phyloP scores from a whole-genome alignment of 2,113 vertebrate genomes.

The Percopsis transmontana region DNA sequence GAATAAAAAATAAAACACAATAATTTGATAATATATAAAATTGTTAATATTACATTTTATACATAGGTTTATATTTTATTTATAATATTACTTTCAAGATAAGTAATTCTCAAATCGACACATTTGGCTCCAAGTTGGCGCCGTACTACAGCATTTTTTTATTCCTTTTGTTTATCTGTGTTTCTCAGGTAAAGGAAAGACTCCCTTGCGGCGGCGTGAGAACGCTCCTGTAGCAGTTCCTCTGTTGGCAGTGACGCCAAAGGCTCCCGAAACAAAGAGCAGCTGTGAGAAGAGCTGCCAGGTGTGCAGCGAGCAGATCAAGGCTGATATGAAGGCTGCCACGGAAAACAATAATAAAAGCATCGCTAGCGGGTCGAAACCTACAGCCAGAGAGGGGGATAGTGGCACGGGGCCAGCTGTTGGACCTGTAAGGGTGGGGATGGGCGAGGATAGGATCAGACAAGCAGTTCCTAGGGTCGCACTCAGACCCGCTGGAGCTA shows the following conservation, averaged over 20 bases:
- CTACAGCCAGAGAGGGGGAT: neutral
- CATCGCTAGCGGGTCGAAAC: neutral
- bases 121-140: too few species aligned
- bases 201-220: slow-evolving; percentile 86
- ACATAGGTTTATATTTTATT: too few species aligned
- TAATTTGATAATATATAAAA: too few species aligned
- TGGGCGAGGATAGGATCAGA: slow-evolving; percentile 2
- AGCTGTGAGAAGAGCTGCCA: slow-evolving; percentile 98
- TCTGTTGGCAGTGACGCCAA: neutral
- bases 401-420: neutral
- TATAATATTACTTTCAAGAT: too few species aligned
- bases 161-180: neutral
- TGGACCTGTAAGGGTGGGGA: slow-evolving; percentile 47
- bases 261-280: slow-evolving; percentile 68
- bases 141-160: too few species aligned
- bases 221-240: neutral
- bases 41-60: too few species aligned
- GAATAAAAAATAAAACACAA: too few species aligned
- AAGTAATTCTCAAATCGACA: too few species aligned
- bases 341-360: slow-evolving; percentile 76
- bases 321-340: slow-evolving; percentile 97
- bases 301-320: slow-evolving; percentile 98
- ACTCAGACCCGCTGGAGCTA: slow-evolving; percentile 9
- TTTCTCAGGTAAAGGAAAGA: slow-evolving; percentile 91
- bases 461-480: neutral